Percentiles rank a stretch among this genome's conserved stretches.
Conservation (phyloP, 2,113 vertebrate species). For the Nesogale talazaci region DNA sequence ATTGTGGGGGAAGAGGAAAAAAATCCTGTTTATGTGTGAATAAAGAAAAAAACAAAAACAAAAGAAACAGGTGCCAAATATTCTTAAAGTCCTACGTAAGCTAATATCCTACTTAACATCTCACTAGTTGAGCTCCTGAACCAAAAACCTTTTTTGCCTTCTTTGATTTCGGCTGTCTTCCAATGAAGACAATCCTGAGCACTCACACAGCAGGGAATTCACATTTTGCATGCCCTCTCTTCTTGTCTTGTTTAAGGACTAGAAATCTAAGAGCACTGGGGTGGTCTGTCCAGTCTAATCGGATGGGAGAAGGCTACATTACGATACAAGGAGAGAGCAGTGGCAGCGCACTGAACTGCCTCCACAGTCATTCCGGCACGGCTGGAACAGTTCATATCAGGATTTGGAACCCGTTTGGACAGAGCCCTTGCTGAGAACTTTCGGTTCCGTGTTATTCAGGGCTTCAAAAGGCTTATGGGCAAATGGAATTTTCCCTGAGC, state of each 20-base stretch:
- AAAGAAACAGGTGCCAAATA: not conserved
- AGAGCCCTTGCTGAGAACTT: too few relatives aligned
- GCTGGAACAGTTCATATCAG: not conserved
- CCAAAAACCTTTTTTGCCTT: not conserved
- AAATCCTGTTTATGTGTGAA: not conserved
- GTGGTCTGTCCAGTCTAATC: not conserved
- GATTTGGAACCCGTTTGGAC: not conserved
- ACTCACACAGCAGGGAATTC: not conserved
- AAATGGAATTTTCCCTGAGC: too few relatives aligned
- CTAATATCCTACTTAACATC: not conserved
- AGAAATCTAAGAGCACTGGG: constrained; percentile 54
- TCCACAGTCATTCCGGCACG: not conserved
- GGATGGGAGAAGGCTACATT: not conserved
- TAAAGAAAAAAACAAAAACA: not conserved
- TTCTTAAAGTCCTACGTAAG: not conserved
- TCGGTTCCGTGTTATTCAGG: too few relatives aligned
- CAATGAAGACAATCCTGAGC: constrained; percentile 24
- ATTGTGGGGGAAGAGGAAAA: too few relatives aligned
- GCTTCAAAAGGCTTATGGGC: too few relatives aligned
- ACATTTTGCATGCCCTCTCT: not conserved
- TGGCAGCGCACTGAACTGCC: not conserved
- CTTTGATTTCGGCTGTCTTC: not conserved
- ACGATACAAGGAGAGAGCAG: constrained; percentile 53
- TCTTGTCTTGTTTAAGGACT: constrained; percentile 14
- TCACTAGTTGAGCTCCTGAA: not conserved